These are phyloP conservation scores for Crocuta crocuta DNA, from an alignment of 2,113 vertebrate genomes.

Conservation along the genomic window DNA sequence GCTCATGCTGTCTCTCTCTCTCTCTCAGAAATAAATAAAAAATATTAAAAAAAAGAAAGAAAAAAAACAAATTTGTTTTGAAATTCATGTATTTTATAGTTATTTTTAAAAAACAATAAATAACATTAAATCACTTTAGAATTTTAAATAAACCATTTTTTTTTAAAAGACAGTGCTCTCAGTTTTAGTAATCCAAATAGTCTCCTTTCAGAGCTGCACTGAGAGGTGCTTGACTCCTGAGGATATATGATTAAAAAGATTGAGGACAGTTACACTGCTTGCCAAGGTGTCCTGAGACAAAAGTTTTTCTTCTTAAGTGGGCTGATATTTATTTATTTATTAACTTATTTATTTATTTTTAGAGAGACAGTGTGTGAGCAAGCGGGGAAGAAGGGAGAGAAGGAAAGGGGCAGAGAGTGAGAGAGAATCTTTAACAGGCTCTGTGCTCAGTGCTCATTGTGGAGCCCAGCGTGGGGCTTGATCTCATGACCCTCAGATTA, in stretches of 20 bases:
- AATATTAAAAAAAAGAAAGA: too few species aligned
- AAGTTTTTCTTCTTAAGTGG: not conserved
- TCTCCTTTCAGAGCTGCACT: constrained; percentile 5
- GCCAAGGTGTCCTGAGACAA: not conserved
- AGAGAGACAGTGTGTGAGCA: too few species aligned
- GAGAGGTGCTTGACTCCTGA: constrained; percentile 42
- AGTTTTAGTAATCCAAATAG: not conserved
- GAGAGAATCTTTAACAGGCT: too few species aligned
- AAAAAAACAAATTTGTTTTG: not conserved
- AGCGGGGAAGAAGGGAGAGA: too few species aligned
- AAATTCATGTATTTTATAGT: not conserved
- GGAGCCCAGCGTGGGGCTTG: too few species aligned
- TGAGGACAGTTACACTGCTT: constrained; percentile 3
- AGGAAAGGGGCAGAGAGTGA: too few species aligned
- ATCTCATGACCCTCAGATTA: too few species aligned
- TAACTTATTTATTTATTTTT: too few species aligned
- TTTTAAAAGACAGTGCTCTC: not conserved
- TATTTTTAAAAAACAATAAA: not conserved
- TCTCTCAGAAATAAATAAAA: too few species aligned
- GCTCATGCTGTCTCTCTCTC: too few species aligned
- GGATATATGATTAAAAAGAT: constrained; percentile 45
- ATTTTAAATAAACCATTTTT: not conserved
- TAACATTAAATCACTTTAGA: not conserved
- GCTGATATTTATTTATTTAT: not conserved
- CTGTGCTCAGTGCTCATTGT: too few species aligned